Conservation (phyloP, 1,140 invertebrate genomes). For the Acyrthosiphon pisum region DNA sequence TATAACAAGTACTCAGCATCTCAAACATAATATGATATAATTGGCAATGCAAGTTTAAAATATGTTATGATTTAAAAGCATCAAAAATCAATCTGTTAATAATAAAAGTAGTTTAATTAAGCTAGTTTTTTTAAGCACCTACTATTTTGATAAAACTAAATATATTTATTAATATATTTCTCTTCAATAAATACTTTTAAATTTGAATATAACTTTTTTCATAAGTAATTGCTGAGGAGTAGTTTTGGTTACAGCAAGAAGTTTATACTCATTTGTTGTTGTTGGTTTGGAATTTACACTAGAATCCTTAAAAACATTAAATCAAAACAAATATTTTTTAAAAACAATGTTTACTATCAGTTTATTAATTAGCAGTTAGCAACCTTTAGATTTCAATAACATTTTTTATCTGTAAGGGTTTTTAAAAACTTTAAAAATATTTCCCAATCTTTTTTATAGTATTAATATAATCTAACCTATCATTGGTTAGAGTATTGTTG, state of each 20-base stretch:
- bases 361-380: neutral
- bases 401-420: neutral
- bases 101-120: neutral
- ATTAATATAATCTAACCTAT: neutral
- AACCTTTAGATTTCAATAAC: neutral
- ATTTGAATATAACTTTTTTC: slow-evolving; percentile 47
- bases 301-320: slow-evolving; percentile 28
- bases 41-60: neutral
- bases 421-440: neutral
- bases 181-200: neutral
- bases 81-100: neutral
- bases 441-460: neutral
- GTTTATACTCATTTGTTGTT: slow-evolving; percentile 47
- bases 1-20: neutral
- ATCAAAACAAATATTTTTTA: neutral
- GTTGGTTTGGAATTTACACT: neutral
- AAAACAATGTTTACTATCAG: neutral
- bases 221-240: slow-evolving; percentile 43
- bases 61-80: neutral
- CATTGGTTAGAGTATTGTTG: neutral
- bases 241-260: slow-evolving; percentile 50
- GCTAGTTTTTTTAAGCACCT: neutral
- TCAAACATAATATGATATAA: neutral
- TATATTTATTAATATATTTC: no score
- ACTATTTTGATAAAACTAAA: neutral